A percentile compares a stretch with the other conserved stretches of the same genome.
Evolutionary conservation across 2,797 vertebrate species (phyloP).

Genomic region (Tapera naevia): DNA sequence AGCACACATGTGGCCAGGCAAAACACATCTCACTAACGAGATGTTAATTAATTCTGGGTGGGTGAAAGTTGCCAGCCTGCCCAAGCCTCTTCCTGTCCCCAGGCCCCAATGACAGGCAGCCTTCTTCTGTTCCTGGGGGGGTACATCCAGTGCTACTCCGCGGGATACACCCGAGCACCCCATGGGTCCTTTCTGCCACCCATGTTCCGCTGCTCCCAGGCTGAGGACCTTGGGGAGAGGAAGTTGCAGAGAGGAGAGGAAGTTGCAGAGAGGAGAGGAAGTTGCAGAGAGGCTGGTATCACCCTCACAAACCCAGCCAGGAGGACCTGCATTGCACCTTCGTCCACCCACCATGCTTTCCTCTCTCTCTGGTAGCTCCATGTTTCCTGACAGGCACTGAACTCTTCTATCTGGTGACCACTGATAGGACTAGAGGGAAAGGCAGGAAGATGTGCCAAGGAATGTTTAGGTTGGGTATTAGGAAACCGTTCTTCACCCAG

Average conservation of each 20-base stretch:
- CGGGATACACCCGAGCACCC: not conserved
- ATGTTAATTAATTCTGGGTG: slow-evolving; percentile 50
- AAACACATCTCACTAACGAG: slow-evolving; percentile 38
- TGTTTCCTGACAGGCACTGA: too few relatives aligned
- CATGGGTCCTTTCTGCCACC: not conserved
- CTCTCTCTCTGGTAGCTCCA: not conserved
- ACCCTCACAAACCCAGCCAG: not conserved
- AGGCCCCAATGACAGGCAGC: not conserved
- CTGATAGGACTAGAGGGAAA: too few relatives aligned
- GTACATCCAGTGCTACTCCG: not conserved
- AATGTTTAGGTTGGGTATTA: too few relatives aligned
- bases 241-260: not conserved
- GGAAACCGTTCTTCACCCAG: too few relatives aligned
- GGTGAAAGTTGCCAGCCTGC: slow-evolving; percentile 52
- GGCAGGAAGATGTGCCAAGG: too few relatives aligned
- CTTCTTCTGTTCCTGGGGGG: not conserved
- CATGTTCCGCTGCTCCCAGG: not conserved
- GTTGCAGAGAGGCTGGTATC: not conserved
- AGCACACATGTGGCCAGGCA: not conserved
- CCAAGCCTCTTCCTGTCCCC: not conserved
- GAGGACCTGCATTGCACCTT: not conserved
- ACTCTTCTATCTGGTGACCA: too few relatives aligned
- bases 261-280: too few relatives aligned
- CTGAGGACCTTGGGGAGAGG: not conserved
- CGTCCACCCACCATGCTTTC: not conserved